Conservation (phyloP, 2,797 vertebrate genomes). For the Amblyopsis hoosieri region DNA sequence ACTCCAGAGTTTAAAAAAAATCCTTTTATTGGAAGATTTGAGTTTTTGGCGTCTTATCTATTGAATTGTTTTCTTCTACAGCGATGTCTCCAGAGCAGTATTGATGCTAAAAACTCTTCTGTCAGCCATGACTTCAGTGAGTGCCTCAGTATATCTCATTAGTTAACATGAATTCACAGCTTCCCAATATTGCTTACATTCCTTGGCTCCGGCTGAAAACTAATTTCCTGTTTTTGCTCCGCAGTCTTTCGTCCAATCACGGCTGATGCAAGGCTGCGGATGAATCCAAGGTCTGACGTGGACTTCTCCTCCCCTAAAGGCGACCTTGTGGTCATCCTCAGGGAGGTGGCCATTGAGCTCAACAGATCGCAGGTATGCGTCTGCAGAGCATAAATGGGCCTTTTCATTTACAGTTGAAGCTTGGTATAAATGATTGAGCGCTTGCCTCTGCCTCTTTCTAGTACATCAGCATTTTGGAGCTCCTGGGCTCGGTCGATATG, state of each 20-base stretch:
- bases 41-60: not conserved
- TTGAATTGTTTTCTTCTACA: conserved; percentile 52
- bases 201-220: too few relatives aligned
- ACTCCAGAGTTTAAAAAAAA: conserved; percentile 3
- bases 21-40: not conserved
- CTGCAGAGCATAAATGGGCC: too few relatives aligned
- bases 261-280: conserved; percentile 90
- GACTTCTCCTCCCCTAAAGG: conserved; percentile 94
- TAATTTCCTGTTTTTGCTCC: conserved; percentile 38
- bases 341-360: conserved; percentile 91
- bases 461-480: conserved; percentile 97
- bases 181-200: too few relatives aligned
- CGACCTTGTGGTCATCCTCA: conserved; percentile 89
- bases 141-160: conserved; percentile 45
- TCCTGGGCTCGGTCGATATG: conserved; percentile 94
- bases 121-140: conserved; percentile 84
- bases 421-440: conserved; percentile 21
- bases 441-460: conserved; percentile 53
- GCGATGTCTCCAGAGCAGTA: conserved; percentile 83
- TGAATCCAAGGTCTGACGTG: conserved; percentile 94
- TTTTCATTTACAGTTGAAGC: not conserved
- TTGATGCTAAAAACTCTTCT: conserved; percentile 73
- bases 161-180: too few relatives aligned
- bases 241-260: conserved; percentile 95
- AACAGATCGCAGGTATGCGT: conserved; percentile 88